Evolutionary conservation across 2,888 invertebrate species (phyloP).

Genomic region (Apoda limacodes): DNA sequence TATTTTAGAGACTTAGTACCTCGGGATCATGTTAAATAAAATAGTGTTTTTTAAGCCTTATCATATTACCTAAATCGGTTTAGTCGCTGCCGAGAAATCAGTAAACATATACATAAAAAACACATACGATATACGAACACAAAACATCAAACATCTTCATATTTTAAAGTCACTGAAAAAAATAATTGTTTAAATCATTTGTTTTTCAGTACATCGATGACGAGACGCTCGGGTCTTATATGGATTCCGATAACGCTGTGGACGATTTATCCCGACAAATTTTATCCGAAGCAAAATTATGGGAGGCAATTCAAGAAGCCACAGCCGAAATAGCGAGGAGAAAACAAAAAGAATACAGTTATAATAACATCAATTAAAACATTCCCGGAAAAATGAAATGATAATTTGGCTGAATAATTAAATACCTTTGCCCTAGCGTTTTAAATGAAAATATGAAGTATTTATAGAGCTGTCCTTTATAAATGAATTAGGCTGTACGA

Average conservation of each 20-base stretch:
- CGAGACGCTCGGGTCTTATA: conserved; percentile 73
- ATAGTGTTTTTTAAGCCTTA: too few species aligned
- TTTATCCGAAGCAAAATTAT: conserved; percentile 80
- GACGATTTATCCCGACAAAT: conserved; percentile 83
- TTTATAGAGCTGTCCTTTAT: conserved; percentile 1
- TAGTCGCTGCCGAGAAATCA: too few species aligned
- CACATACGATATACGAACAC: too few species aligned
- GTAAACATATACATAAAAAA: too few species aligned
- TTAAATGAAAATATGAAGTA: conserved; percentile 6
- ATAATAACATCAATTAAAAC: conserved; percentile 26
- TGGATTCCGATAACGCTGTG: conserved; percentile 78
- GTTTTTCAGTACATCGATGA: conserved; percentile 53
- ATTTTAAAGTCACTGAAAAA: background rate
- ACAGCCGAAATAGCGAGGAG: conserved; percentile 76
- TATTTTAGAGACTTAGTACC: too few species aligned
- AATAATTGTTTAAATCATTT: background rate
- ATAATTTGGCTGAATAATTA: conserved; percentile 6
- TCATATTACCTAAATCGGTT: too few species aligned
- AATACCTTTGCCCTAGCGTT: conserved; percentile 15
- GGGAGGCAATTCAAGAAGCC: conserved; percentile 85
- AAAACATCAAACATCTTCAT: too few species aligned
- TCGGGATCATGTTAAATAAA: too few species aligned
- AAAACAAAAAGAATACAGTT: conserved; percentile 59
- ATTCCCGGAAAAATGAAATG: conserved; percentile 5
- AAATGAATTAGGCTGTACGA: too few species aligned